A percentile compares a stretch with the other conserved stretches of the same genome.
Evolutionary conservation across 2,113 vertebrate species (phyloP).

Genomic region (Siphamia tubifer): DNA sequence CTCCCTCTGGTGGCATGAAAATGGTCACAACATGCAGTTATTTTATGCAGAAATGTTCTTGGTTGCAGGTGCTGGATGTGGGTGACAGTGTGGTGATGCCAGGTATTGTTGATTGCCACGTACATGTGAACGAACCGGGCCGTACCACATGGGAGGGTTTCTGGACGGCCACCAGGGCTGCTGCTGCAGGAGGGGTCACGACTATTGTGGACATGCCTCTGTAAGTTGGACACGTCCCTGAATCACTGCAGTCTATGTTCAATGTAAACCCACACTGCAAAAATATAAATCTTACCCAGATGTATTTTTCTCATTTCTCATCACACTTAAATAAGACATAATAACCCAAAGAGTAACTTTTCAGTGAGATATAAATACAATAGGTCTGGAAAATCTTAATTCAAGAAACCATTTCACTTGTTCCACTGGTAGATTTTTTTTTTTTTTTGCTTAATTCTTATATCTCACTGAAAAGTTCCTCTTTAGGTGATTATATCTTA

Average conservation of each 20-base stretch:
- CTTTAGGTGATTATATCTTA: too few relatives aligned
- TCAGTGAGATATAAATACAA: too few relatives aligned
- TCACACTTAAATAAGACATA: too few relatives aligned
- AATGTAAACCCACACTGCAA: not conserved
- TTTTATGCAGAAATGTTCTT: not conserved
- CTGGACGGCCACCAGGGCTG: constrained; percentile 81
- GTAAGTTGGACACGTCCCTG: constrained; percentile 52
- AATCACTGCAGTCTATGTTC: too few relatives aligned
- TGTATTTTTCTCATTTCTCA: too few relatives aligned
- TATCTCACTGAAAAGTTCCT: too few relatives aligned
- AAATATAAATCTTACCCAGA: too few relatives aligned
- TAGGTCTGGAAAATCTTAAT: too few relatives aligned
- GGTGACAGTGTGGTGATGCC: constrained; percentile 84
- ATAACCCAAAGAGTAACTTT: too few relatives aligned
- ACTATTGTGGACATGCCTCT: constrained; percentile 87
- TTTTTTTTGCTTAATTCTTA: too few relatives aligned
- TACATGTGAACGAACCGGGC: constrained; percentile 86
- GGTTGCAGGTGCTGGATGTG: constrained; percentile 79
- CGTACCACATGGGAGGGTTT: constrained; percentile 84
- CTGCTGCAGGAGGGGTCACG: constrained; percentile 86
- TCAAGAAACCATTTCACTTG: too few relatives aligned
- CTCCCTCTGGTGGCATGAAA: not conserved
- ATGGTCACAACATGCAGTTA: not conserved
- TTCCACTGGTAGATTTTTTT: too few relatives aligned
- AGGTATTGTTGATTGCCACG: constrained; percentile 83